Evolutionary conservation across 1,140 invertebrate genomes (phyloP), one percentile per base, ranked within the genome.

Genomic region (Sinella curviseta): DNA sequence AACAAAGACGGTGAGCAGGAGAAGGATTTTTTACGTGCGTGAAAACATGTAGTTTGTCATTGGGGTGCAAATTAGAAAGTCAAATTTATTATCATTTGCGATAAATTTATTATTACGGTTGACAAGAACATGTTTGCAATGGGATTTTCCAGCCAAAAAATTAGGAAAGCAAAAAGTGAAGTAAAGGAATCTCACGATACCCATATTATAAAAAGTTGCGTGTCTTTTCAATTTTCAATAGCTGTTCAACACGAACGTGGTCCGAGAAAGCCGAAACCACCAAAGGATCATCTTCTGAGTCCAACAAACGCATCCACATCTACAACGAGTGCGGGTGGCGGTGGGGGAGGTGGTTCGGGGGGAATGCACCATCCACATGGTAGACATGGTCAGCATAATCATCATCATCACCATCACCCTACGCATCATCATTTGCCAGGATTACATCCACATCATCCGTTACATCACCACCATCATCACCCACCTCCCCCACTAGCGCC

Each of bases 1-100:
- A 98, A 99, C 87, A 98, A 97, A 91, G 97, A 99, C 89, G 97
- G 97, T 98, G 89, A 94, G 94, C 86, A 31, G 24, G 14, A 17
- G 24, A 60, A 60, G 12, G 24, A 60, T 12, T 26, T n/a, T n/a
- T n/a, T 60, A 20, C 57, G 57, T 60, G 57, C 3, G 12, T 16
- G 24, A 26, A 60, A 60, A n/a, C 57, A 48, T 48, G 20, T n/a
- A n/a, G n/a, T n/a, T n/a, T n/a, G n/a, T n/a, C n/a, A n/a, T n/a
- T n/a, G n/a, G 8, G 20, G 20, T 20, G 8, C 20, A 48, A 48
- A 48, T 60, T 60, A 26, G 4, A n/a, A 60, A 60, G 57, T 26
- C 57, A 60, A 26, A 17, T 60, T 60, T 60, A 60, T 17, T 60
- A 17, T 12, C 12, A 48, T 48, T 60, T 60, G 12, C 8, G 39